Evolutionary conservation across 1,140 invertebrate species (phyloP).

Genomic region (Charaxes varanes): DNA sequence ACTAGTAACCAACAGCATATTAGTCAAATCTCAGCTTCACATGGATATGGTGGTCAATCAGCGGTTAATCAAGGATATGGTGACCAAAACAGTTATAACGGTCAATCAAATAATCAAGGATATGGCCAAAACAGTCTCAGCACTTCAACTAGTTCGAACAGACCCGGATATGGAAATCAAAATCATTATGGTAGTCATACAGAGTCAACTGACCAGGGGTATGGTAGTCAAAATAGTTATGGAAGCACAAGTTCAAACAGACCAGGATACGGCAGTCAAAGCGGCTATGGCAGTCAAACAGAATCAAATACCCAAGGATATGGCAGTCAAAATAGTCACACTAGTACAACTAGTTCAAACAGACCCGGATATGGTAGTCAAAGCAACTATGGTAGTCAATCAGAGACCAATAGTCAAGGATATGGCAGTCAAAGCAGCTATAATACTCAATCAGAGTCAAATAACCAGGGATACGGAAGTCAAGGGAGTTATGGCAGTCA

Average conservation of each 20-base stretch:
- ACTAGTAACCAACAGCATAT: constrained; percentile 16
- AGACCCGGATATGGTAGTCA: constrained; percentile 3
- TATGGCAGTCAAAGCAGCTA: constrained; percentile 3
- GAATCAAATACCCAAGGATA: constrained; percentile 2
- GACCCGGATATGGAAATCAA: constrained; percentile 3
- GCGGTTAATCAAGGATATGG: constrained; percentile 2
- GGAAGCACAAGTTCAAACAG: constrained; percentile 8
- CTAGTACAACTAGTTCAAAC: not conserved
- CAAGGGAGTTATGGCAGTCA: constrained; percentile 3
- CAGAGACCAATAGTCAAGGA: not conserved
- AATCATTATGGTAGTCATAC: constrained; percentile 7
- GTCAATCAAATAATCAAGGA: constrained; percentile 3
- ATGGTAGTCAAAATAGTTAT: constrained; percentile 6
- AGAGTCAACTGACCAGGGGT: not conserved
- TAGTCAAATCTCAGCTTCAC: constrained; percentile 1
- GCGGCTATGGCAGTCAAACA: constrained; percentile 7
- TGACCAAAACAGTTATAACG: not conserved
- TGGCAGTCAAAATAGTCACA: constrained; percentile 1
- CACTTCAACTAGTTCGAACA: not conserved
- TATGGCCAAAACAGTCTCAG: constrained; percentile 3
- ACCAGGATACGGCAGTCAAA: too few species aligned
- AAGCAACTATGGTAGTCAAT: constrained; percentile 7
- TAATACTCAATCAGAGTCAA: constrained; percentile 4
- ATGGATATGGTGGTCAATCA: constrained; percentile 2
- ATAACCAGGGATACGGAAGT: constrained; percentile 5